Evolutionary conservation across 2,888 invertebrate species (phyloP).

Genomic region (Pristionchus mayeri): DNA sequence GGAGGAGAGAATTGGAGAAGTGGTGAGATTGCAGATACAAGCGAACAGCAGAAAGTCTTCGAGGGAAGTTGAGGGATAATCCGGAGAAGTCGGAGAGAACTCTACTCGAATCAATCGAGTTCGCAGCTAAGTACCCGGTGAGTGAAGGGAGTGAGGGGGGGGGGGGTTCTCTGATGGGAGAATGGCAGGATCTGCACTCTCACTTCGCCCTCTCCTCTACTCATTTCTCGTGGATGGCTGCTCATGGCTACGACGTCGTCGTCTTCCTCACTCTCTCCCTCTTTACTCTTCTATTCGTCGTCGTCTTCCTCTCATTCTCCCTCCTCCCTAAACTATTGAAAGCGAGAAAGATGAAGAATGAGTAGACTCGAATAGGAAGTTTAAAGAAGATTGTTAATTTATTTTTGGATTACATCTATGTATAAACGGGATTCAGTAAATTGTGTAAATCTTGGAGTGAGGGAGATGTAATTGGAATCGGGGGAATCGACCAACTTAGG

Average conservation of each 20-base stretch:
- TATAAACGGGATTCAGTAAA: background rate
- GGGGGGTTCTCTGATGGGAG: no score
- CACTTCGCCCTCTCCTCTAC: background rate
- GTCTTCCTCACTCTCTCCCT: background rate
- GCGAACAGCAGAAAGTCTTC: background rate
- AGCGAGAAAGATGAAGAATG: background rate
- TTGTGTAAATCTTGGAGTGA: no score
- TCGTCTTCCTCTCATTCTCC: background rate
- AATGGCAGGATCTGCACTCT: slow-evolving; percentile 7
- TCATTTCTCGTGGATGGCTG: background rate
- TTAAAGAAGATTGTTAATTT: background rate
- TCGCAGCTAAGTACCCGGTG: slow-evolving; percentile 9
- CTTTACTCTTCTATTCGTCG: background rate
- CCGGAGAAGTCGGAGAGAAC: slow-evolving; percentile 1
- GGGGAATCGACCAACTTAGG: slow-evolving; percentile 4
- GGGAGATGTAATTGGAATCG: background rate
- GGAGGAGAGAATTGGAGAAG: background rate
- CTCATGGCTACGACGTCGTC: slow-evolving; percentile 40
- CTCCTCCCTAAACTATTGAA: background rate
- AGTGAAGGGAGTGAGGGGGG: background rate
- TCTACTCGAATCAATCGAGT: slow-evolving; percentile 20
- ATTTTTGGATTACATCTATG: background rate
- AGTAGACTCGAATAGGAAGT: background rate
- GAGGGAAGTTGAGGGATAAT: background rate
- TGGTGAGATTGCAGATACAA: background rate